Evolutionary conservation across 2,113 vertebrate species (phyloP), one percentile per base, ranked within the genome.

Genomic region (Xyliphius kryptos): DNA sequence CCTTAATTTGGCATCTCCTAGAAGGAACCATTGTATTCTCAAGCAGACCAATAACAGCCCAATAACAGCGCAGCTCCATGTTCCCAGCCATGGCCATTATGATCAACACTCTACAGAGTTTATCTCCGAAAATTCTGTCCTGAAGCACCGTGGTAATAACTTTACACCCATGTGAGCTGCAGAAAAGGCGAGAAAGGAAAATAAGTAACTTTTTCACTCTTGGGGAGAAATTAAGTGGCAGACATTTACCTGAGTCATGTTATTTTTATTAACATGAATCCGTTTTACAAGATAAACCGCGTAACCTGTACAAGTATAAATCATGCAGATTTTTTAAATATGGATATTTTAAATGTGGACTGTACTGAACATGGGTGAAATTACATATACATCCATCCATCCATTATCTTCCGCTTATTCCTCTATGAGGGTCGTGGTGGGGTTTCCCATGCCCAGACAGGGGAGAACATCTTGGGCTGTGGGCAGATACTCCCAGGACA

Each of bases 141-240:
- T 72, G 64, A 58, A 50, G 58, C 44, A 19, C 64, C 57, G 40
- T 41, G 40, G 64, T 71, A 67, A 71, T 67, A 59, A 71, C 69
- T 55, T 57, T 62, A 71, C 63, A 57, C 58, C 38, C 22, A 49
- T 20, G 56, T 38, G 52, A 14, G 13, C 15, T 8, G 65, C 15
- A n/a, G 17, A 41, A 62, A 53, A 56, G 44, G 38, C n/a, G 3
- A 20, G 51, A 21, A 26, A 64, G 49, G 51, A 4, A 40, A 56
- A 66, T 66, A 38, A 58, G 57, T 38, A 51, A 41, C 38, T 46
- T 15, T 20, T 15, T 20, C 46, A 36, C 22, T 51, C 40, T 40
- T 13, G 17, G 46, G 58, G 61, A 58, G 47, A 71, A 47, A 71
- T 71, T 62, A 67, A 37, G 17, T n/a, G n/a, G n/a, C n/a, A n/a